Percentiles rank a stretch among this genome's conserved stretches.
Evolutionary conservation across 2,888 invertebrate genomes (phyloP).

Genomic region (Melipona bicolor): DNA sequence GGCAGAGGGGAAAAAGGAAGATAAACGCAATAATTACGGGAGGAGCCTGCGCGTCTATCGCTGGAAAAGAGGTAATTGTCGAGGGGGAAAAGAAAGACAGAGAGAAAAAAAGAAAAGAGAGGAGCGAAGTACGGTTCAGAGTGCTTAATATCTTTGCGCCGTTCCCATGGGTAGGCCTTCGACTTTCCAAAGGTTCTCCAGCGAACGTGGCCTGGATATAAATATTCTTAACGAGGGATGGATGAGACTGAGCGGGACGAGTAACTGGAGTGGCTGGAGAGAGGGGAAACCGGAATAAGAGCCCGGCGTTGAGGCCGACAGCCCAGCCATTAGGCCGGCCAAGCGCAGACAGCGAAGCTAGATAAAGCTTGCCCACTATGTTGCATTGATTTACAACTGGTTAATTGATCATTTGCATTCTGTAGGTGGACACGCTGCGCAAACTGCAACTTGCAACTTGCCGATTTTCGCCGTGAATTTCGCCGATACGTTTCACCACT

Average conservation of each 20-base stretch:
- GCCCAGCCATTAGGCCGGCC: slow-evolving; percentile 53
- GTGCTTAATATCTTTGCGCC: slow-evolving; percentile 58
- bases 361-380: slow-evolving; percentile 69
- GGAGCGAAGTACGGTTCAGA: slow-evolving; percentile 26
- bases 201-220: slow-evolving; percentile 81
- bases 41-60: slow-evolving; percentile 7
- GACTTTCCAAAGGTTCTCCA: slow-evolving; percentile 68
- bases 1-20: not conserved
- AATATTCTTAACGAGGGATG: slow-evolving; percentile 76
- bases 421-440: slow-evolving; percentile 47
- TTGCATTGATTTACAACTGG: slow-evolving; percentile 79
- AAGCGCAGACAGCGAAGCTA: slow-evolving; percentile 52
- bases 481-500: slow-evolving; percentile 14
- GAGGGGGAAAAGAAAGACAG: not conserved
- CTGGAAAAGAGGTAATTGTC: slow-evolving; percentile 38
- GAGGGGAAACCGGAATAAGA: slow-evolving; percentile 61
- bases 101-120: not conserved
- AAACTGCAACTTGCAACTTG: slow-evolving; percentile 45
- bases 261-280: slow-evolving; percentile 48
- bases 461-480: slow-evolving; percentile 47
- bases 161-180: slow-evolving; percentile 49
- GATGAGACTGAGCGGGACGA: slow-evolving; percentile 56
- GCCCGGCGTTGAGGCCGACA: slow-evolving; percentile 49
- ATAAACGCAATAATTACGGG: slow-evolving; percentile 29
- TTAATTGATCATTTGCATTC: slow-evolving; percentile 83